Conservation (phyloP, 1,140 invertebrate genomes). For the Hylaeus anthracinus region DNA sequence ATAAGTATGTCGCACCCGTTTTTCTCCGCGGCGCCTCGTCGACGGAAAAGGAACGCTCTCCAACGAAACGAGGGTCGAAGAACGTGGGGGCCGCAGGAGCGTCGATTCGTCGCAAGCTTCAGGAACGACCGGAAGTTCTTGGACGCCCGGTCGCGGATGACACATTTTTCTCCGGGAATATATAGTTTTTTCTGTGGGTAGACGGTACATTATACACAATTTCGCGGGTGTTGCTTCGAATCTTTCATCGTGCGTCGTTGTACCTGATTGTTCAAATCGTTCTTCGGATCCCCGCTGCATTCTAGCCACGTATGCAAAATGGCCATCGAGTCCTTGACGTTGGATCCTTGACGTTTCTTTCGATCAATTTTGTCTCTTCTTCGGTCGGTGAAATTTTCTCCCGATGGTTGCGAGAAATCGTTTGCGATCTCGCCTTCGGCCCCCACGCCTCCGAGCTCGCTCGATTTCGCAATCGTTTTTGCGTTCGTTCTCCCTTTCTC, state of each 20-base stretch:
- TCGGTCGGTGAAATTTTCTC: conserved; percentile 1
- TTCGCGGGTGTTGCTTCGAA: not conserved
- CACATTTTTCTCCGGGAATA: not conserved
- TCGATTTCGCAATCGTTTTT: conserved; percentile 28
- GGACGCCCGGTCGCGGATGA: not conserved
- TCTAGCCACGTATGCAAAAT: not conserved
- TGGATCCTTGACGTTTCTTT: not conserved
- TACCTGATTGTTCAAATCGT: not conserved
- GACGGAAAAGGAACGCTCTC: not conserved
- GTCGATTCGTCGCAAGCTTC: conserved; percentile 27
- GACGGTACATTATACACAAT: not conserved
- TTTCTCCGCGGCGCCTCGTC: no score
- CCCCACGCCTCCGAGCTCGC: conserved; percentile 8
- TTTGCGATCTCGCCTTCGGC: conserved; percentile 10
- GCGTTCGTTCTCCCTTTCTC: conserved; percentile 19
- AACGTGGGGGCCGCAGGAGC: conserved; percentile 3
- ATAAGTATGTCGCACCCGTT: not conserved
- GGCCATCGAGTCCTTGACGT: not conserved
- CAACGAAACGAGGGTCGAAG: not conserved
- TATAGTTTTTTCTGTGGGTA: not conserved
- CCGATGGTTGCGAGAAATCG: conserved; percentile 13
- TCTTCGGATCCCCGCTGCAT: not conserved
- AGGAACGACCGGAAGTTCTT: not conserved
- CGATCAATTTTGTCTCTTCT: not conserved
- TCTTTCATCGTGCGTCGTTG: not conserved